These are phyloP conservation scores for Zoanthus gigantus DNA, from an alignment of 92 coral and sea anemone species.

Conservation along the genomic window DNA sequence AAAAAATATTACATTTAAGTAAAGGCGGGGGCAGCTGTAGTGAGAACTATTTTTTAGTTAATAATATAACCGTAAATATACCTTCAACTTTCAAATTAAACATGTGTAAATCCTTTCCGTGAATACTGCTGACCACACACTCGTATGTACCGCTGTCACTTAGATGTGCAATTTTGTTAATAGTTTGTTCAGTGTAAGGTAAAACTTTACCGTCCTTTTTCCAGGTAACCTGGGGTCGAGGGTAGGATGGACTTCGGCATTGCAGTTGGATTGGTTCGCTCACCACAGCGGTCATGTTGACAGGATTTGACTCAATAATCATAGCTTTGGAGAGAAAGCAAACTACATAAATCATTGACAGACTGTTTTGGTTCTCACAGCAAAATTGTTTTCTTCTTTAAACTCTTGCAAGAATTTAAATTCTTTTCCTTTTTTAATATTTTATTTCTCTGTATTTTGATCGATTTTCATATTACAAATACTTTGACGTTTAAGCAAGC, in stretches of 20 bases:
- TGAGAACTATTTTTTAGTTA: too few relatives aligned
- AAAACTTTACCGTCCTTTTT: background rate
- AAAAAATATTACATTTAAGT: too few relatives aligned
- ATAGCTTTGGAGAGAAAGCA: background rate
- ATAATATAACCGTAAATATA: background rate
- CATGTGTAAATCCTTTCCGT: background rate
- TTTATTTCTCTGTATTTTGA: too few relatives aligned
- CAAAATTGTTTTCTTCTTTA: too few relatives aligned
- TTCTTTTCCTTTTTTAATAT: too few relatives aligned
- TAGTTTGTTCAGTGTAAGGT: background rate
- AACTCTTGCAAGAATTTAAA: too few relatives aligned
- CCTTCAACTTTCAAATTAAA: background rate
- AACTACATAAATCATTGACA: too few relatives aligned
- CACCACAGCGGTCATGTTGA: background rate
- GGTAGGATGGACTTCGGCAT: constrained; percentile 18
- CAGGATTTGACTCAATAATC: background rate
- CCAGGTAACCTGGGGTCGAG: constrained; percentile 28
- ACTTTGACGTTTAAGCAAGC: too few relatives aligned
- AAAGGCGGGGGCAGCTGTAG: too few relatives aligned
- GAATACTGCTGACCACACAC: constrained; percentile 30
- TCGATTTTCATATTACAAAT: too few relatives aligned
- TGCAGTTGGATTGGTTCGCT: constrained; percentile 13
- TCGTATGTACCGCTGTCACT: constrained; percentile 11
- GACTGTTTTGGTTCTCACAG: too few relatives aligned
- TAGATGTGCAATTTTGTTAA: background rate